Evolutionary conservation across 2,888 invertebrate genomes (phyloP), one percentile per base, ranked within the genome.

Genomic region (Limnephilus rhombicus): DNA sequence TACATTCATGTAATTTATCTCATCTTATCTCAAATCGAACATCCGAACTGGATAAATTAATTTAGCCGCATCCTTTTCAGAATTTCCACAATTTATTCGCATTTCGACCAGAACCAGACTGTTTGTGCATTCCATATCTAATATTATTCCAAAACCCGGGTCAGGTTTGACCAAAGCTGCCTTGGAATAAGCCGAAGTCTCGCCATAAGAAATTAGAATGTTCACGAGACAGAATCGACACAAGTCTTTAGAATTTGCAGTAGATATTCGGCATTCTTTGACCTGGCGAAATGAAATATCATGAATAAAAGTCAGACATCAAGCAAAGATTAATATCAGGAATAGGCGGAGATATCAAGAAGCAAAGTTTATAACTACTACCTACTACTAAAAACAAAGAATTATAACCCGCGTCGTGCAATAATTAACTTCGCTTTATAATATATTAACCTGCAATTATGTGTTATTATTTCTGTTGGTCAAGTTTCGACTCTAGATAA

Each of bases 61-160:
- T 83, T 83, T 83, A 18, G 53, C 31, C 53, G 68, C 87, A 87
- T 18, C 87, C 87, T 53, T 68, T 87, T 34, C 68, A 31, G 24
- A 13, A 87, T 68, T 18, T 31, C 31, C 53, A 68, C 53, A 29
- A 53, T 87, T 29, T 34, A 87, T 87, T 87, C 87, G 15, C 49
- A 87, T 29, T 53, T 87, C n/a, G 68, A 68, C n/a, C 68, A 68
- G n/a, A 68, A 24, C 24, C 68, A 41, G 53, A 31, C 87, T 68
- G 87, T 29, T 53, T 53, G 87, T 53, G 87, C 87, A 87, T 87
- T 87, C 87, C 68, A 31, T 29, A 87, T 85, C 85, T 85, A 85
- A 85, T 85, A 85, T 31, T 86, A 86, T 86, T 86, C 85, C 31
- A 34, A 34, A 83, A 29, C 49, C 13, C 31, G 31, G 31, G 18